phyloP scores from a whole-genome alignment of 2,888 invertebrate species.

The Lycia hirtaria region DNA sequence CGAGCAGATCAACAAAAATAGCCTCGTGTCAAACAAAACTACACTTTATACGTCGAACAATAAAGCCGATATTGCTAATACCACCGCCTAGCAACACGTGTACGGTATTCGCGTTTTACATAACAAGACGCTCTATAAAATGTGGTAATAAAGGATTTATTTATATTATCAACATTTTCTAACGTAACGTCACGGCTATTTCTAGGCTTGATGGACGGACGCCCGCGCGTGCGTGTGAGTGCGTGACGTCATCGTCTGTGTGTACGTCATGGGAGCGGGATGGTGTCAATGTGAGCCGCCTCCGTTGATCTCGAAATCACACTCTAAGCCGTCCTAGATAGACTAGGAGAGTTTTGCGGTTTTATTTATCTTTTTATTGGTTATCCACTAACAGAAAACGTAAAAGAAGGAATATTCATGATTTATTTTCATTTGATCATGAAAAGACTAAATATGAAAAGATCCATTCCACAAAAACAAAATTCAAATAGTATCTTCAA shows the following conservation, averaged over 20 bases:
- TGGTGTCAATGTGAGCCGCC: constrained; percentile 2
- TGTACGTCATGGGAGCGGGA: constrained; percentile 21
- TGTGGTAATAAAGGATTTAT: constrained; percentile 34
- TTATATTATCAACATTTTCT: constrained; percentile 27
- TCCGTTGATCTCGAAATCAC: not conserved
- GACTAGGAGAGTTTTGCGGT: too few species aligned
- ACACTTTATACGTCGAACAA: not conserved
- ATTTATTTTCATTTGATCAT: too few species aligned
- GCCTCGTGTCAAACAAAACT: constrained; percentile 2
- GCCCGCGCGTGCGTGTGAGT: constrained; percentile 1
- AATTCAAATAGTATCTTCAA: too few species aligned
- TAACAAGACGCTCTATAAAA: constrained; percentile 25
- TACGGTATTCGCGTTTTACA: constrained; percentile 20
- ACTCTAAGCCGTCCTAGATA: not conserved
- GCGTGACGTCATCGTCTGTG: constrained; percentile 22
- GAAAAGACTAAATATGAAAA: too few species aligned
- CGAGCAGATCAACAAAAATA: constrained; percentile 22
- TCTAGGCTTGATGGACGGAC: constrained; percentile 33
- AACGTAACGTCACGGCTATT: constrained; percentile 44
- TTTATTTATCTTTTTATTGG: too few species aligned
- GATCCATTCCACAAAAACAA: too few species aligned
- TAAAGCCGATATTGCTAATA: not conserved
- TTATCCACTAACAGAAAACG: too few species aligned
- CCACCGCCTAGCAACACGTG: constrained; percentile 15
- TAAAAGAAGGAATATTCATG: too few species aligned